Evolutionary conservation across 2,888 invertebrate species (phyloP).

Genomic region (Poecilus cupreus): DNA sequence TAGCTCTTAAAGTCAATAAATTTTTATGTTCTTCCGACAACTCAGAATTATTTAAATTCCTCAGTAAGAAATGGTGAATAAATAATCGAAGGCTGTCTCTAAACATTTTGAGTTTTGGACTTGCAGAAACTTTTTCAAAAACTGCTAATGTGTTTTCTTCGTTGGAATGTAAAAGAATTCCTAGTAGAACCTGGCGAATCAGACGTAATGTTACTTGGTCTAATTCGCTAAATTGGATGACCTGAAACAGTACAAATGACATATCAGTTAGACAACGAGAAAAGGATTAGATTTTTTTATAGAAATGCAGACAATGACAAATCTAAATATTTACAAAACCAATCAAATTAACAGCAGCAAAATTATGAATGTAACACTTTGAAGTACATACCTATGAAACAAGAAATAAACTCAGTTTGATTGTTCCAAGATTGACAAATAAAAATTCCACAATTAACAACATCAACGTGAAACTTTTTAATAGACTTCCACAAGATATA

Average conservation of each 20-base stretch:
- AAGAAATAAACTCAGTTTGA: too few species aligned
- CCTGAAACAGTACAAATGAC: slow-evolving; percentile 73
- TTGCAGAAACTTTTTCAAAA: slow-evolving; percentile 83
- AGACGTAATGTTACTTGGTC: slow-evolving; percentile 87
- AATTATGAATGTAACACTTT: too few species aligned
- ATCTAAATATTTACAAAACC: too few species aligned
- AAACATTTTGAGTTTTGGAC: slow-evolving; percentile 85
- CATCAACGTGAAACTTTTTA: too few species aligned
- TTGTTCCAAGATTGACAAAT: too few species aligned
- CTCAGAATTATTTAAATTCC: slow-evolving; percentile 76
- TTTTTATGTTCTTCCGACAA: slow-evolving; percentile 72
- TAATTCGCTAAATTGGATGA: slow-evolving; percentile 90
- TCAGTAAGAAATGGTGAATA: slow-evolving; percentile 89
- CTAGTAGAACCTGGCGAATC: slow-evolving; percentile 84
- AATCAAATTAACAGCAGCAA: too few species aligned
- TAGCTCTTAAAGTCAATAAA: slow-evolving; percentile 76
- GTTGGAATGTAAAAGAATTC: slow-evolving; percentile 82
- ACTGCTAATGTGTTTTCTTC: slow-evolving; percentile 77
- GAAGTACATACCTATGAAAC: too few species aligned
- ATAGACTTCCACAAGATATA: too few species aligned
- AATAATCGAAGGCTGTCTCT: slow-evolving; percentile 89
- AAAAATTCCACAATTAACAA: too few species aligned
- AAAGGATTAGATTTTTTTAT: slow-evolving; percentile 21
- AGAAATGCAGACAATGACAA: background rate
- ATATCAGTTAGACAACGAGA: background rate